Evolutionary conservation across 2,888 invertebrate genomes (phyloP), one percentile per base, ranked within the genome.

Genomic region (Rhorus exstirpatorius): DNA sequence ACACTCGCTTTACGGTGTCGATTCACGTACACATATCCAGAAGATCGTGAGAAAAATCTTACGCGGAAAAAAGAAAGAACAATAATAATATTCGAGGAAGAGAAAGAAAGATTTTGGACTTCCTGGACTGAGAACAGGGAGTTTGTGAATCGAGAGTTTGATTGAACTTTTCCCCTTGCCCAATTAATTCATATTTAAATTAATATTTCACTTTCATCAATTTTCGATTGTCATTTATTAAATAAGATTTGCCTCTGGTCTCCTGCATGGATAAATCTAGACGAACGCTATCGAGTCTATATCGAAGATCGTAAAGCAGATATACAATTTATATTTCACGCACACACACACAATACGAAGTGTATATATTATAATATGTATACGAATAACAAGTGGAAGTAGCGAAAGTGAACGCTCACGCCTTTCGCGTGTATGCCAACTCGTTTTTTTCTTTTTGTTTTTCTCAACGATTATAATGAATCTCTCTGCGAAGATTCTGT

Each of bases 361-460:
- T 8, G 8, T 8, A 38, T 8, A 38, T 8, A 38, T 38, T 7
- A 8, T 8, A 38, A 38, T 38, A 44, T 21, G 2, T 63, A n/a
- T 14, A 38, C 24, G 46, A n/a, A 10, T 17, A 55, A 21, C 55
- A 51, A 31, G 38, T 41, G 49, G 26, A 46, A 55, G 24, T 14
- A 72, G 72, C 77, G 81, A 81, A 81, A 81, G 81, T 77, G 81
- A 76, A 70, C 21, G 41, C 60, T 55, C 68, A 49, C 61, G 79
- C 67, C 74, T 71, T 67, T 67, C 75, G n/a, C 81, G 77, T 38
- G 14, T 53, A 31, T 21, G 53, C 67, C 17, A 12, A 19, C 53
- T 67, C n/a, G 12, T 71, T 74, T 35, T 19, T 51, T 61, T 61
- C 44, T 41, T 44, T 51, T 14, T 2, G 8, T 24, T 76, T 71